Conservation (phyloP, 2,888 invertebrate species). For the Lamellibrachia columna region DNA sequence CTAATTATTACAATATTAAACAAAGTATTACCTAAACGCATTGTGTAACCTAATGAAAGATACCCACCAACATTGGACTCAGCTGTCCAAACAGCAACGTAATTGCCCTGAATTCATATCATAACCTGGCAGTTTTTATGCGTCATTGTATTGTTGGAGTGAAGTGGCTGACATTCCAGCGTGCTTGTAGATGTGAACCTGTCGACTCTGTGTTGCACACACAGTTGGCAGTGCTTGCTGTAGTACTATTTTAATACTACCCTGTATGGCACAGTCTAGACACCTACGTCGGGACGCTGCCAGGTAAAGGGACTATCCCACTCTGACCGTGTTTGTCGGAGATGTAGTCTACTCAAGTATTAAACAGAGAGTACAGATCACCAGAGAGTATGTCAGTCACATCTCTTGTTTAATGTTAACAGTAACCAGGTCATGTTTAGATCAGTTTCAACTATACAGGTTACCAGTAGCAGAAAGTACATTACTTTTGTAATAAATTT, state of each 20-base stretch:
- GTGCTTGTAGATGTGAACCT: neutral
- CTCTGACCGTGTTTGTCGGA: too few species aligned
- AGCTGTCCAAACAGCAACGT: neutral
- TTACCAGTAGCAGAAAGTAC: neutral
- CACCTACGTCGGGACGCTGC: too few species aligned
- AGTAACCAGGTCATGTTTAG: constrained; percentile 4
- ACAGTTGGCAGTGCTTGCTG: neutral
- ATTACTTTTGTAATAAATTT: neutral
- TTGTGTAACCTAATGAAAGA: neutral
- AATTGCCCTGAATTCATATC: neutral
- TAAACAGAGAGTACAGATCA: too few species aligned
- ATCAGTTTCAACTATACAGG: neutral
- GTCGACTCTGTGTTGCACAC: neutral
- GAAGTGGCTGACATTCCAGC: neutral
- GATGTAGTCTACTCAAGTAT: too few species aligned
- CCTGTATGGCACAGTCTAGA: too few species aligned
- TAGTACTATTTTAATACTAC: neutral
- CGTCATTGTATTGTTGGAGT: neutral
- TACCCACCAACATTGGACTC: neutral
- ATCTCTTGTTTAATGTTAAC: neutral
- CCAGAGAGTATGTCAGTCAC: neutral
- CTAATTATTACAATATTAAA: neutral
- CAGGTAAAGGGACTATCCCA: too few species aligned
- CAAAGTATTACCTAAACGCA: neutral
- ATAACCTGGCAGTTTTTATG: neutral